Conservation (phyloP, 2,113 vertebrate genomes). For the Camelus dromedarius region DNA sequence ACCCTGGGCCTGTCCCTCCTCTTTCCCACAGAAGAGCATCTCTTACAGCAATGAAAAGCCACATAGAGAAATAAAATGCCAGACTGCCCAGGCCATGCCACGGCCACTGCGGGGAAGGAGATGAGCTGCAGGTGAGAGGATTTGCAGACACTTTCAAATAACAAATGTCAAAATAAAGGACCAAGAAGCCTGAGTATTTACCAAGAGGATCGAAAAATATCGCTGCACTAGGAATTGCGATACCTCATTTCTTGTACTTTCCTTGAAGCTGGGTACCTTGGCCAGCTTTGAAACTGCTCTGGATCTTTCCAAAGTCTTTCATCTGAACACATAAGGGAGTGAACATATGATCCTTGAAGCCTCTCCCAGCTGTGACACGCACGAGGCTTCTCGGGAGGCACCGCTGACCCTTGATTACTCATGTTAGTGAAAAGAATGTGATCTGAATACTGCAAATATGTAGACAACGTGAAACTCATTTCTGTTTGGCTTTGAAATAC, state of each 20-base stretch:
- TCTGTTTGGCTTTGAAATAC: constrained; percentile 39
- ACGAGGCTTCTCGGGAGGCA: not conserved
- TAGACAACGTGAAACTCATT: constrained; percentile 20
- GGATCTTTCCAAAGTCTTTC: not conserved
- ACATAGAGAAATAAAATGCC: not conserved
- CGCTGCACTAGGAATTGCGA: not conserved
- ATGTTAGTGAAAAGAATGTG: constrained; percentile 3
- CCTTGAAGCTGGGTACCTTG: not conserved
- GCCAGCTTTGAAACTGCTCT: not conserved
- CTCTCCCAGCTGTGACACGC: not conserved
- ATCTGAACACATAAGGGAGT: not conserved
- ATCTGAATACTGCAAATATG: constrained; percentile 40
- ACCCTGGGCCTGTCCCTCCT: not conserved
- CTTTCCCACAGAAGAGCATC: not conserved
- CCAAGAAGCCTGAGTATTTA: not conserved
- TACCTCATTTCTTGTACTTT: not conserved
- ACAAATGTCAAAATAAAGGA: not conserved
- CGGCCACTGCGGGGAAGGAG: not conserved
- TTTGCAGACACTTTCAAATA: not conserved
- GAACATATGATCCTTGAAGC: not conserved
- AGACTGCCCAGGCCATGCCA: not conserved
- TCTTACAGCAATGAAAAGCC: not conserved
- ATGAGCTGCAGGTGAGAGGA: not conserved
- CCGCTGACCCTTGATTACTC: constrained; percentile 23
- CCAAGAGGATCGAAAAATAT: not conserved